Conservation (phyloP, 2,113 vertebrate species). For the Echinops telfairi region DNA sequence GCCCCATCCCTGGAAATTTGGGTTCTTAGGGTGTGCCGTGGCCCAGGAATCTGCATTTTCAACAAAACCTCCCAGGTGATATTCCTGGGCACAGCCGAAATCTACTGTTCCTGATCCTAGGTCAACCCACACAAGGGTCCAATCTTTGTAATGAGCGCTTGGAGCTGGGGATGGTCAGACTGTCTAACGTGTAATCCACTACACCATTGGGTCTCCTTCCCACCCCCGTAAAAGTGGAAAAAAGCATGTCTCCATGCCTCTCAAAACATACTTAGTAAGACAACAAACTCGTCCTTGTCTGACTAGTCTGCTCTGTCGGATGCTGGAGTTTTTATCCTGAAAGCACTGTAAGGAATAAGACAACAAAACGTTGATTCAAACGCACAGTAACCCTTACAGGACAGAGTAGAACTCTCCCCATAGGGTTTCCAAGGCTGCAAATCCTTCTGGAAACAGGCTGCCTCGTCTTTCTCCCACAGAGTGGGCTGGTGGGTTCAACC, state of each 20-base stretch:
- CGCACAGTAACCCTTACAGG: background rate
- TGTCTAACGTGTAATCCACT: too few species aligned
- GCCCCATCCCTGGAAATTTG: background rate
- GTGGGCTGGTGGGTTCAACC: background rate
- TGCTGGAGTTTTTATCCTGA: background rate
- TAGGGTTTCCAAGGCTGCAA: background rate
- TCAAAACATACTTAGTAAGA: slow-evolving; percentile 22
- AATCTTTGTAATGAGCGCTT: background rate
- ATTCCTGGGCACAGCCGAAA: background rate
- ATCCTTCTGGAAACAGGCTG: background rate
- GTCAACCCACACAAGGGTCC: background rate
- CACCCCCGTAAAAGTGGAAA: background rate
- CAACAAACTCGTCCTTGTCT: background rate
- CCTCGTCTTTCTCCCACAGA: background rate
- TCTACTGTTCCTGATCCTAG: background rate
- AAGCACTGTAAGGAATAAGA: background rate
- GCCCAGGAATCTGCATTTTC: background rate
- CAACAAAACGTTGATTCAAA: background rate
- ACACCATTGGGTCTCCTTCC: too few species aligned
- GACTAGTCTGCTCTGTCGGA: background rate
- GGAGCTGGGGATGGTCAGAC: background rate
- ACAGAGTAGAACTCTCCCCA: background rate
- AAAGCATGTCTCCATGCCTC: background rate
- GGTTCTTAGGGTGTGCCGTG: background rate
- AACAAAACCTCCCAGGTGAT: background rate